These are phyloP conservation scores for Drosophila gunungcola DNA, from an alignment of 1,140 invertebrate genomes.

Conservation along the genomic window DNA sequence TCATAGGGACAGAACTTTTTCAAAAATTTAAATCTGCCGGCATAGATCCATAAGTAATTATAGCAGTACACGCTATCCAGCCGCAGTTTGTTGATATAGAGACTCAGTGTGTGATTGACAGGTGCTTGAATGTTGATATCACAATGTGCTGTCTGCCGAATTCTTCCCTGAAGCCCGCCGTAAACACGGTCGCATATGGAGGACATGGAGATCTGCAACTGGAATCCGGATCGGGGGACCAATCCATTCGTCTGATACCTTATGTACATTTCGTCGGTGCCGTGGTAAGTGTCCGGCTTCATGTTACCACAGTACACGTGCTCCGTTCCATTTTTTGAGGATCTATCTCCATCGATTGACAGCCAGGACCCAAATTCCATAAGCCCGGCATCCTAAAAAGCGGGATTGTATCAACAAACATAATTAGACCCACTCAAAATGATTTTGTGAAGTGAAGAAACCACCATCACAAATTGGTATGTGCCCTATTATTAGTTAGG, in stretches of 20 bases:
- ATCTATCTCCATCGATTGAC: constrained; percentile 3
- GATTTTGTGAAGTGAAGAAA: too few species aligned
- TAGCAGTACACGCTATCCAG: constrained; percentile 45
- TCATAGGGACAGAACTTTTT: constrained; percentile 41
- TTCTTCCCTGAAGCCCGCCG: constrained; percentile 88
- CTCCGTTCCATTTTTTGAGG: constrained; percentile 58
- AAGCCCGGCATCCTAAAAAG: constrained; percentile 33
- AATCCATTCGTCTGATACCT: constrained; percentile 84
- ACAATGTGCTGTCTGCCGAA: constrained; percentile 85
- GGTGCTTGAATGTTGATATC: constrained; percentile 87
- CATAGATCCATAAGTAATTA: too few species aligned
- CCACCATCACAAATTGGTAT: too few species aligned
- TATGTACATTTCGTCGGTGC: constrained; percentile 84
- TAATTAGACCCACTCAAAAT: too few species aligned
- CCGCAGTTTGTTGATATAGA: constrained; percentile 80
- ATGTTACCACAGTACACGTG: constrained; percentile 76
- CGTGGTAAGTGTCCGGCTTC: constrained; percentile 85
- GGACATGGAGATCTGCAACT: constrained; percentile 74
- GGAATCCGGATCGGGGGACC: constrained; percentile 74
- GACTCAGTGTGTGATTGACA: constrained; percentile 87
- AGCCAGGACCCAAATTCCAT: constrained; percentile 41
- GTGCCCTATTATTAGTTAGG: too few species aligned
- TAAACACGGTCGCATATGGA: constrained; percentile 89
- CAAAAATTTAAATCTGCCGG: too few species aligned
- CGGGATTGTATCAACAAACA: too few species aligned